Percentiles rank a stretch among this genome's conserved stretches.
Evolutionary conservation across 2,113 vertebrate species (phyloP).

Genomic region (Corythornis cristatus): DNA sequence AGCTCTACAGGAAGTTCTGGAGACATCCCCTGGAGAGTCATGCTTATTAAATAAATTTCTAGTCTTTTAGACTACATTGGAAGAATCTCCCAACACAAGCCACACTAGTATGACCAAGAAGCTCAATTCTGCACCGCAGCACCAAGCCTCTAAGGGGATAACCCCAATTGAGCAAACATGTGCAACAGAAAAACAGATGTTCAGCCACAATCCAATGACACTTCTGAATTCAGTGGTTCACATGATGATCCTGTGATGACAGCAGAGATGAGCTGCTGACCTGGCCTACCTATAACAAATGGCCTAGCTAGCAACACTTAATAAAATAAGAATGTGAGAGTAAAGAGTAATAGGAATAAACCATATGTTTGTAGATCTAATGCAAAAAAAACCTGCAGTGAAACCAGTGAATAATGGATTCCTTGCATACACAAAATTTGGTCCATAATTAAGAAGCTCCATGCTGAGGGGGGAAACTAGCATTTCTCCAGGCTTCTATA

Average conservation of each 20-base stretch:
- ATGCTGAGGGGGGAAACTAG: fast-evolving
- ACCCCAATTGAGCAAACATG: fast-evolving
- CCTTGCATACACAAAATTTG: neutral
- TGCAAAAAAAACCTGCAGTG: neutral
- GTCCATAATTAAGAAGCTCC: neutral
- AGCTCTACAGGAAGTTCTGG: neutral
- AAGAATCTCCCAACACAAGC: neutral
- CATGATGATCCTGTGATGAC: fast-evolving
- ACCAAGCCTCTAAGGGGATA: neutral
- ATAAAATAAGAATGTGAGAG: neutral
- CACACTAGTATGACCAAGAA: fast-evolving
- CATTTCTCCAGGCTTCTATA: neutral
- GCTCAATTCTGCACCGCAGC: neutral
- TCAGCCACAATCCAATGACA: too few species aligned
- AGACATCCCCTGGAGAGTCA: neutral
- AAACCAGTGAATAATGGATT: neutral
- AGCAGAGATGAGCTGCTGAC: too few species aligned
- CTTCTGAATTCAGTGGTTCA: neutral
- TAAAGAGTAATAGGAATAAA: neutral
- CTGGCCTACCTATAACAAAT: neutral
- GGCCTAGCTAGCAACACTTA: neutral
- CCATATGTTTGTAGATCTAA: neutral
- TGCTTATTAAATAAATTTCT: neutral
- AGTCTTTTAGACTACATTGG: neutral
- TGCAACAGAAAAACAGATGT: neutral